These are phyloP conservation scores for Tipula unca DNA, from an alignment of 2,888 invertebrate species.

Conservation along the genomic window DNA sequence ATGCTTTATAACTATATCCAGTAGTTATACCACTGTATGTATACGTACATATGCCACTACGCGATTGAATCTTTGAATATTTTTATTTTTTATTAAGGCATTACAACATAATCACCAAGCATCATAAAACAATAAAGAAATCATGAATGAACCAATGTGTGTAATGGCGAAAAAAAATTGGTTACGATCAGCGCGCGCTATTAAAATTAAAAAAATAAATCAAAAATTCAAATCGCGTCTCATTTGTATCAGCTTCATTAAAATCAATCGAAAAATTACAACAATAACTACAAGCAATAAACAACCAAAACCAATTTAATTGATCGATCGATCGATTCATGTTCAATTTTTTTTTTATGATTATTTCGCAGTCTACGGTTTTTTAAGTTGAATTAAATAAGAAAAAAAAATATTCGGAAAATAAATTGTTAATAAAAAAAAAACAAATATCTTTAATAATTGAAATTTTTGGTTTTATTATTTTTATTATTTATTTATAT, in stretches of 20 bases:
- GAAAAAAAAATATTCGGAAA: background rate
- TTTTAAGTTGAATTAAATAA: background rate
- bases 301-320: conserved; percentile 14
- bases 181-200: background rate
- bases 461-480: background rate
- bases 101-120: background rate
- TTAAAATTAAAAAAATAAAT: background rate
- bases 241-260: background rate
- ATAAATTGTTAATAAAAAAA: background rate
- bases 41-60: background rate
- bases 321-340: conserved; percentile 14
- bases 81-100: background rate
- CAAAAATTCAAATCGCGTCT: background rate
- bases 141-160: background rate
- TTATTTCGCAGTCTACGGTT: background rate
- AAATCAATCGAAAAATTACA: background rate
- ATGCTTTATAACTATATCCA: no score
- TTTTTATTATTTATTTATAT: background rate
- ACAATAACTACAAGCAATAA: background rate
- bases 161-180: background rate
- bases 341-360: background rate
- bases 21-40: background rate
- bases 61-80: background rate
- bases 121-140: background rate
- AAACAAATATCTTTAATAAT: background rate